Evolutionary conservation across 2,797 vertebrate species (phyloP).

Genomic region (Myotis vivesi): DNA sequence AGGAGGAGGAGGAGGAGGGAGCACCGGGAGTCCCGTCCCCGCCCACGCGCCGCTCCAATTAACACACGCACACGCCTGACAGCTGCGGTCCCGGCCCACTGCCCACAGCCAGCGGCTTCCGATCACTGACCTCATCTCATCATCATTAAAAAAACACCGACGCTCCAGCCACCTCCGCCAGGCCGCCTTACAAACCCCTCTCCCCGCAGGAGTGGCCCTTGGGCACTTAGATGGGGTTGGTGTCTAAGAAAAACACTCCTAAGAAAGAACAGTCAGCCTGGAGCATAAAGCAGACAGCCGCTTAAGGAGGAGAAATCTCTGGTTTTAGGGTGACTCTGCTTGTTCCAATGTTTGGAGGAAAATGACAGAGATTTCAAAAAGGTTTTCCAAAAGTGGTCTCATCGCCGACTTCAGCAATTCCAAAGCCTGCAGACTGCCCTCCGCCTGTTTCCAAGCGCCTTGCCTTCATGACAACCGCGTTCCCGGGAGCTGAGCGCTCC

Average conservation of each 20-base stretch:
- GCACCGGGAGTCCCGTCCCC: not conserved
- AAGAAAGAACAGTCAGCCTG: not conserved
- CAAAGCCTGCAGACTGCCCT: too few species aligned
- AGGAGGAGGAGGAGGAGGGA: not conserved
- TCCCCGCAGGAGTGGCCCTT: not conserved
- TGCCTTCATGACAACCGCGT: not conserved
- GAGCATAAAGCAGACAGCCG: not conserved
- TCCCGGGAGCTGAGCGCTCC: not conserved
- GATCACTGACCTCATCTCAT: not conserved
- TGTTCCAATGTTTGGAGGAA: not conserved
- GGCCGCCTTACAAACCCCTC: not conserved
- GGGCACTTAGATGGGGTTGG: not conserved
- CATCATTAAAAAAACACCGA: not conserved
- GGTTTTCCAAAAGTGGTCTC: not conserved
- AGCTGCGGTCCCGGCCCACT: not conserved
- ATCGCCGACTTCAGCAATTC: not conserved
- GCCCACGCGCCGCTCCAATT: rapidly evolving
- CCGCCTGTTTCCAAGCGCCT: not conserved
- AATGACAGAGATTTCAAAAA: not conserved
- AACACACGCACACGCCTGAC: not conserved
- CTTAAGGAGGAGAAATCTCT: not conserved
- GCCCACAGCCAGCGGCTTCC: not conserved
- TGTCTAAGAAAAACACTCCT: not conserved
- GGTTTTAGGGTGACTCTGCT: not conserved
- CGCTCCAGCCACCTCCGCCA: not conserved